Conservation (phyloP, 1,140 invertebrate species). For the Caenorhabditis remanei region DNA sequence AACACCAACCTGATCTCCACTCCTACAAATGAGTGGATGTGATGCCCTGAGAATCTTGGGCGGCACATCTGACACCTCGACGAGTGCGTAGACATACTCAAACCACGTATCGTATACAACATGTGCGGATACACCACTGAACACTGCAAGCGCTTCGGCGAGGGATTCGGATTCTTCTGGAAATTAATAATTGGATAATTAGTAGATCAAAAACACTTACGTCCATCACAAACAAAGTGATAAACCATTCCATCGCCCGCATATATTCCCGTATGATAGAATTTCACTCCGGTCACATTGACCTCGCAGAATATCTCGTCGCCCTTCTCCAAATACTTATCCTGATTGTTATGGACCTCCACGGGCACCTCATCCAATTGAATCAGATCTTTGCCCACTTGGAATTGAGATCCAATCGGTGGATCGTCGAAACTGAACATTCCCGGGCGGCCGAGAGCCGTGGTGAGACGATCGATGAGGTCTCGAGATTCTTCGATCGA, state of each 20-base stretch:
- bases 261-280: slow-evolving; percentile 62
- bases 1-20: slow-evolving; percentile 31
- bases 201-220: slow-evolving; percentile 7
- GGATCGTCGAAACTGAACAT: slow-evolving; percentile 48
- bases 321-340: slow-evolving; percentile 43
- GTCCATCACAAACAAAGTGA: slow-evolving; percentile 56
- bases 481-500: slow-evolving; percentile 30
- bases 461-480: slow-evolving; percentile 12
- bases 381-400: slow-evolving; percentile 32
- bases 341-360: slow-evolving; percentile 32
- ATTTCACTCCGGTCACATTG: slow-evolving; percentile 40
- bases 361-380: slow-evolving; percentile 54
- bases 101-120: slow-evolving; percentile 56
- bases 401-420: slow-evolving; percentile 24
- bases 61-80: neutral
- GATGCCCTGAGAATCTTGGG: slow-evolving; percentile 48
- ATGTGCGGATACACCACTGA: slow-evolving; percentile 18
- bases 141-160: slow-evolving; percentile 27
- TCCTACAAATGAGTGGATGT: slow-evolving; percentile 46
- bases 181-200: neutral
- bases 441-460: neutral
- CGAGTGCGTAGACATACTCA: slow-evolving; percentile 58
- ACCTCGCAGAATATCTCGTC: slow-evolving; percentile 60
- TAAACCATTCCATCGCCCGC: slow-evolving; percentile 61
- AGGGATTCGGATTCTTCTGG: slow-evolving; percentile 47